Evolutionary conservation across 2,113 vertebrate genomes (phyloP), one percentile per base, ranked within the genome.

Genomic region (Dendropsophus ebraccatus): DNA sequence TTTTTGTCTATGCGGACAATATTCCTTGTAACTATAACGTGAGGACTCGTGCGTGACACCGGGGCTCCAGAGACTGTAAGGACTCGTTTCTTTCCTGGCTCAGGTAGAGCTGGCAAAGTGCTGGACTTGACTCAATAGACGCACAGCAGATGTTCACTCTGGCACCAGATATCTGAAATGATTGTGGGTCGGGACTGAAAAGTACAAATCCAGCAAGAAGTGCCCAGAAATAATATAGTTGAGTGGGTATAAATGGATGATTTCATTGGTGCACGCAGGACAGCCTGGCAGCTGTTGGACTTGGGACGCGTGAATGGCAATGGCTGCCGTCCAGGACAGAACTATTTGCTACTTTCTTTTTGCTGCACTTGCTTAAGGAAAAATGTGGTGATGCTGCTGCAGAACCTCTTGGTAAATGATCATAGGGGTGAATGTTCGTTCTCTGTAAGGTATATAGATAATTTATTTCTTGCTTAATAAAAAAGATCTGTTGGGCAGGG

Each of bases 141-240:
- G 76, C 74, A 58, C 58, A 85, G 58, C 83, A 85, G 83, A 85
- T 85, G 83, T 85, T 85, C 83, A 32, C 30, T 62, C 58, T 85
- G 83, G 73, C 83, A 78, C 45, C 19, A 52, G 45, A 85, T 45
- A 77, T 75, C 30, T 30, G 45, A 32, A 52, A 67, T 67, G 56
- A 67, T 30, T 52, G 56, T 62, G 28, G 83, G 41, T 60, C 56
- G 41, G 74, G 73, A 67, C 21, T 60, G 73, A 67, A 78, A 78
- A 52, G 41, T 78, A 78, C 83, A 85, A 77, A 77, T 35, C 28
- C 73, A 65, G 60, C 58, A 78, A 67, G 83, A 78, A 67, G 23
- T 52, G 73, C 83, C 74, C 56, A 78, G 83, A 65, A 77, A 85
- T 76, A 85, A 78, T 50, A 45, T n/a, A 37, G 83, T 32, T 78